Percentiles rank a stretch among this genome's conserved stretches.
Conservation (phyloP, 2,113 vertebrate genomes). For the Crotalus tigris region DNA sequence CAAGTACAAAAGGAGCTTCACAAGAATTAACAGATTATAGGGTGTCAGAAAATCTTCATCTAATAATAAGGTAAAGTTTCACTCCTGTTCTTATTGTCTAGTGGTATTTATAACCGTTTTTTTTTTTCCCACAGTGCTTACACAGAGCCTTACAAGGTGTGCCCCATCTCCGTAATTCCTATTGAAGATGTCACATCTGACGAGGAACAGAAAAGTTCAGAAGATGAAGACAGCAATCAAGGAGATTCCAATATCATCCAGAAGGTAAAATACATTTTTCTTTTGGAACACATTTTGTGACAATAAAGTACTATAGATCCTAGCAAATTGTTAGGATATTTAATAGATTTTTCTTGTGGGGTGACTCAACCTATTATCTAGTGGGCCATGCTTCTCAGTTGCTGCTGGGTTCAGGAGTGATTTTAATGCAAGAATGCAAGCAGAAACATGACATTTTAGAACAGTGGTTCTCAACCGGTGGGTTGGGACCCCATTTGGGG, state of each 20-base stretch:
- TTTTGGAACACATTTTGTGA: background rate
- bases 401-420: background rate
- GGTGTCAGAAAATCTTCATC: background rate
- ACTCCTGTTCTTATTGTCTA: background rate
- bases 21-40: background rate
- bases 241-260: constrained; percentile 72
- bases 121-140: constrained; percentile 79
- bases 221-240: constrained; percentile 80
- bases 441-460: background rate
- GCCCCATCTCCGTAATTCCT: constrained; percentile 67
- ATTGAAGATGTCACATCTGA: constrained; percentile 69
- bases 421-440: too few species aligned
- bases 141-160: constrained; percentile 91
- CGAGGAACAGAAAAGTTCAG: constrained; percentile 90
- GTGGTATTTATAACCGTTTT: background rate
- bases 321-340: background rate
- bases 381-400: background rate
- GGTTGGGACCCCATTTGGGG: too few species aligned
- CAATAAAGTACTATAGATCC: background rate
- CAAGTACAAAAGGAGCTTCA: background rate
- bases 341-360: background rate
- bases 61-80: background rate
- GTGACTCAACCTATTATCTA: too few species aligned
- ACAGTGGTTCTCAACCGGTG: too few species aligned
- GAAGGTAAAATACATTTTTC: constrained; percentile 74